Evolutionary conservation across 2,797 vertebrate species (phyloP), one percentile per base, ranked within the genome.

Genomic region (Cuniculus paca): DNA sequence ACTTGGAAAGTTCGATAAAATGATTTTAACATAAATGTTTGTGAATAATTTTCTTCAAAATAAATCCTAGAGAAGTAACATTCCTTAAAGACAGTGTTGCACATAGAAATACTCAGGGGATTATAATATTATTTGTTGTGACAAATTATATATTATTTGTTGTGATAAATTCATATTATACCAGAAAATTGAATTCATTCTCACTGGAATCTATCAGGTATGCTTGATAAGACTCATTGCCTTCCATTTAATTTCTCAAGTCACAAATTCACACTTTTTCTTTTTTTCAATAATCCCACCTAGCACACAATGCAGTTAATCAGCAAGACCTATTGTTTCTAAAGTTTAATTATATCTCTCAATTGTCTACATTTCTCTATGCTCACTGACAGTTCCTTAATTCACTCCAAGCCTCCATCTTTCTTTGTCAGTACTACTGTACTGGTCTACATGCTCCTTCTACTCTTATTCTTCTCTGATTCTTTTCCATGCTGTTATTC

Each of bases 1-100:
- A 88, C 91, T 26, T 83, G 6, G 39, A 92, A 92, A 85, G 19
- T 85, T 74, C 31, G 83, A 80, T 63, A 85, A 87, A 89, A 83
- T 90, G 1, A 97, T 94, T 90, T 93, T 93, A 85, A 92, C 83
- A 80, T 61, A 58, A 61, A 1, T 48, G 24, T 60, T 79, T 87
- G 34, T 78, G 81, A 93, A 77, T 20, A 93, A 20, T 81, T 94
- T 80, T 24, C 58, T 91, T 93, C 56, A 68, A 90, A 95, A 68
- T 72, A 80, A 92, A 79, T 82, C 48, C 75, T 24, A 1, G 2
- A 82, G n/a, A 92, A 90, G 34, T 79, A 74, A 90, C 68, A 31
- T 50, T 70, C 24, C n/a, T 84, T 65, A 91, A 88, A 19, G 5
- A 78, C 0, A n/a, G 39, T 16, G 56, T 13, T 81, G 14, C n/a